Base-by-base conservation (phyloP, 2,888 invertebrate species). In the Chrysina gloriosa region DNA sequence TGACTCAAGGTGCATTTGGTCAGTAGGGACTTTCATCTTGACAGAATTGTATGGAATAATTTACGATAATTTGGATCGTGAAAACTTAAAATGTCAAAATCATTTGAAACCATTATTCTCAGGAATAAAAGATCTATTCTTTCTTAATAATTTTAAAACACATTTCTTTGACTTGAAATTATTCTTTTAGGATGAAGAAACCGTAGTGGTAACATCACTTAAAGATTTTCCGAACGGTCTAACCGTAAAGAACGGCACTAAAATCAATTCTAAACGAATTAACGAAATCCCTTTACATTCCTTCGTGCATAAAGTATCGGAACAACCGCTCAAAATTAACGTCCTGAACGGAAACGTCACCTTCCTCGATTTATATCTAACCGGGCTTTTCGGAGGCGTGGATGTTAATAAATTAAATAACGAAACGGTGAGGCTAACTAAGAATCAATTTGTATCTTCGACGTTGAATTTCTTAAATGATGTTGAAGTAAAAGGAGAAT, bases 171-270 rank as follows among this genome's bases (percentile, higher is more conserved):
- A n/a, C n/a, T n/a, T n/a, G n/a, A n/a, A n/a, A n/a, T n/a, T n/a
- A n/a, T 11, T 27, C 21, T 67, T 69, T 45, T 14, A 69, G 69
- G 19, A 83, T 3, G 80, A 82, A 2, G 68, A 80, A 34, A 70
- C 77, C 1, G 74, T 81, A 0, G 70, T 67, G 7, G 84, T 89
- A 65, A 79, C 77, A 2, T 84, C 86, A 0, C 69, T 73, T 0
- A 89, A 89, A 78, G 77, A 73, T 0, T 86, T 89, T 67, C 65
- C 77, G 1, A 74, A 79, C 16, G 77, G 82, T 0, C 76, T 88
- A 0, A 74, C 73, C 4, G 77, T 85, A 50, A 76, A 78, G 1
- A 76, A 81, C 3, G 82, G 84, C 67, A 71, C 86, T 1, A 75
- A 80, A 25, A 77, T 88, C 0, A 68, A 74, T 23, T 84, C 85